Base-by-base conservation (phyloP, 2,888 invertebrate species). In the Heliconius sara region DNA sequence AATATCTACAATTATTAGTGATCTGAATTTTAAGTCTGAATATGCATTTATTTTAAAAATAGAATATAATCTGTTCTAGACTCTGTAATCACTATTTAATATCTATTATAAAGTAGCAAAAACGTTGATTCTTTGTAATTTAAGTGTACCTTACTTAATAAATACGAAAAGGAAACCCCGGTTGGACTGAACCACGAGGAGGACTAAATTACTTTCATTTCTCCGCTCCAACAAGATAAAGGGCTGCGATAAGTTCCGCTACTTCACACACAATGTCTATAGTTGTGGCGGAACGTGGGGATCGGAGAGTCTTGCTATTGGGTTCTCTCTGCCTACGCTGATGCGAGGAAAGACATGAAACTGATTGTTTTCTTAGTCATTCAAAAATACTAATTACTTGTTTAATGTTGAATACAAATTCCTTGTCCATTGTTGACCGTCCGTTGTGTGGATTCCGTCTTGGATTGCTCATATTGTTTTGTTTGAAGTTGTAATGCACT, bases 371-470 rank as follows among this genome's bases (percentile, higher is more conserved):
- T 57, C 57, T 57, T 22, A 57, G 6, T 65, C 16, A 27, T 65
- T 65, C 3, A 65, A 27, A 27, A 27, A 27, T 27, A 65, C 7
- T 65, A 16, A 27, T 60, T 74, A 27, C 13, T 73, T 77, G 6
- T 76, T 66, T 25, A 79, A 57, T 74, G 63, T 30, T 84, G 85
- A 87, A 88, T 89, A 88, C 88, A 87, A 91, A 89, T 83, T 91
- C 89, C 80, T 86, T 86, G 90, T 91, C 91, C 91, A 88, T 86
- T 83, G 25, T 47, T 39, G 68, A 83, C 93, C 93, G 93, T 93
- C 93, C 93, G 91, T 83, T 80, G 81, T 86, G 85, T 87, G 85
- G 84, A 91, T 84, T 90, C 92, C 92, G 93, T 93, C 92, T 91
- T 87, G 86, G 83, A 85, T 79, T 83, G 83, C 85, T 86, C 86